Evolutionary conservation across 1,140 invertebrate species (phyloP), one percentile per base, ranked within the genome.

Genomic region (Drosophila elegans): DNA sequence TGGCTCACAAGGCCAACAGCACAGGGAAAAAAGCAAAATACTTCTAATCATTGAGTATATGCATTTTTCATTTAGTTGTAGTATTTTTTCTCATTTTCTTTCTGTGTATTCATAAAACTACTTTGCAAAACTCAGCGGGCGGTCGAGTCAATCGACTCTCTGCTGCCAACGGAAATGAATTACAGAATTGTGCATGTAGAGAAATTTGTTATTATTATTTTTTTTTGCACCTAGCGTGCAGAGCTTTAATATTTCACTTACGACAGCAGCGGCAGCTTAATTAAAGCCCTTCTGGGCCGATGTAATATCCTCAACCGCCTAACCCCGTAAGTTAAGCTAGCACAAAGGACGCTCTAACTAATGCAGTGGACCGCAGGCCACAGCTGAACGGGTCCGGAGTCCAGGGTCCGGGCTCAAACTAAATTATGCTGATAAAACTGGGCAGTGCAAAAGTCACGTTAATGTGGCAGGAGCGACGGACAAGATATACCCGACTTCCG

Each of bases 371-470:
- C 63, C 74, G 55, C 74, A 75, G 48, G 73, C 81, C 77, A 29
- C 77, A 67, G 52, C 61, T 71, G 61, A 62, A 83, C 56, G 76
- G 76, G 57, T 52, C 46, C 38, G 1, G 36, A 44, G 61, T 68
- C 60, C 60, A 12, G 13, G 11, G 48, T 66, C 61, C 48, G 77
- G 64, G 27, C 64, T 61, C 85, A 89, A 78, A 71, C 84, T 88
- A 90, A 88, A 84, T 88, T 88, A 88, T 89, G 80, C 77, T 90
- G 84, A 88, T 88, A 88, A 88, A 85, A 86, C 84, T 66, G 74
- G 64, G 56, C 55, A 56, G 74, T 76, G 68, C 71, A 80, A 71
- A 88, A 88, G 84, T 88, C 84, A 88, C 84, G 85, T 83, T 73
- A 89, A 78, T 69, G 57, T 46, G 41, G 42, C 45, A 45, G 41